A percentile compares a stretch with the other conserved stretches of the same genome.
Evolutionary conservation across 2,797 vertebrate genomes (phyloP).

Genomic region (Lithobates pipiens): DNA sequence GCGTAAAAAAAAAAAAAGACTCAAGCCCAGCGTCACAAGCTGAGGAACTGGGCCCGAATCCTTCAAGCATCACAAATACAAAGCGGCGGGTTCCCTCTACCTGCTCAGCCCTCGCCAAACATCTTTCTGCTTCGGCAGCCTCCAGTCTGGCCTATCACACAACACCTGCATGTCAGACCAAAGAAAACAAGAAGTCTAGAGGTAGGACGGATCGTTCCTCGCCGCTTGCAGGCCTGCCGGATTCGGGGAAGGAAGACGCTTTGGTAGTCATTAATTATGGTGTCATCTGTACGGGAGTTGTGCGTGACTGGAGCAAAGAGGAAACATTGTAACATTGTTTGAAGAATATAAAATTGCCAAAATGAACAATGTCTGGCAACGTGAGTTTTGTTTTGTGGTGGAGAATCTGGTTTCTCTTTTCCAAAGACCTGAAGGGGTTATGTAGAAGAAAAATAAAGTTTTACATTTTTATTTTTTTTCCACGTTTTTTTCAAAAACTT

Average conservation of each 20-base stretch:
- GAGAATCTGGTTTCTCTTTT: too few species aligned
- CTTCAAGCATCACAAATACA: constrained; percentile 1
- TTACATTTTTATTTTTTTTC: too few species aligned
- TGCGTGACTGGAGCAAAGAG: too few species aligned
- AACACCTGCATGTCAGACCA: neutral
- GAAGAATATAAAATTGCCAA: too few species aligned
- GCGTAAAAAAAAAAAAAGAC: neutral
- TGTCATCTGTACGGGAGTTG: neutral
- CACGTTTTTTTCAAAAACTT: too few species aligned
- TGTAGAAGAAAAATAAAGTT: too few species aligned
- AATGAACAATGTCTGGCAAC: too few species aligned
- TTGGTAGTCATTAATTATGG: constrained; percentile 7
- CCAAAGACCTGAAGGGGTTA: too few species aligned
- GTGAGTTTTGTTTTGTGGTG: too few species aligned
- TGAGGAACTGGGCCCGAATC: neutral
- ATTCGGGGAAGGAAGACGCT: neutral
- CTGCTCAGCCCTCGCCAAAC: neutral
- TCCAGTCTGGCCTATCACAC: neutral
- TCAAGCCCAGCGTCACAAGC: neutral
- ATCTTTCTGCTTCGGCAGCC: constrained; percentile 41
- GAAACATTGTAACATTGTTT: too few species aligned
- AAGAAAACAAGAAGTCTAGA: neutral
- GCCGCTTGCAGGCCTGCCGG: neutral
- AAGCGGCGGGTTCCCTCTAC: neutral
- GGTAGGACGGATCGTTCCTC: neutral